Percentiles rank a stretch among this genome's conserved stretches.
Conservation (phyloP, 2,797 vertebrate genomes). For the Eospalax fontanierii region DNA sequence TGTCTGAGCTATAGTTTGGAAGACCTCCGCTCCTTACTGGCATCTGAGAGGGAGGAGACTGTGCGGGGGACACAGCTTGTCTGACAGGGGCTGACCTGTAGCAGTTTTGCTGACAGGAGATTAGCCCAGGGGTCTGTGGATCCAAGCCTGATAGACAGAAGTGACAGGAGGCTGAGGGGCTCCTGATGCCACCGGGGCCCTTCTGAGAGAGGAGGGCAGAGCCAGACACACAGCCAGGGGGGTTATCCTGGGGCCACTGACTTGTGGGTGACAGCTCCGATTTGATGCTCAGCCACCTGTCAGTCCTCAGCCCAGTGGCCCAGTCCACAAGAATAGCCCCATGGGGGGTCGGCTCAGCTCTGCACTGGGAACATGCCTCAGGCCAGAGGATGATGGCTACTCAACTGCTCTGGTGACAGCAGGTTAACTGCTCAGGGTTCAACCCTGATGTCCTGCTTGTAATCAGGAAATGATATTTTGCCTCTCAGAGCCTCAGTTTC, state of each 20-base stretch:
- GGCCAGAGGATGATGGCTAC: background rate
- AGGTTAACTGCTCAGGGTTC: background rate
- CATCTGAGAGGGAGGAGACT: background rate
- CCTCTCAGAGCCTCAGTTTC: conserved; percentile 10
- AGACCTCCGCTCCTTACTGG: background rate
- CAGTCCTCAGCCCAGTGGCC: background rate
- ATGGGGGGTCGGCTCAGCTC: background rate
- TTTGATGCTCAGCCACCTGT: background rate
- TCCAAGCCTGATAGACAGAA: conserved; percentile 77
- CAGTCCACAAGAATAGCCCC: background rate
- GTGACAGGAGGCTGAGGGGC: conserved; percentile 68
- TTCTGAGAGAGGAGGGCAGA: background rate
- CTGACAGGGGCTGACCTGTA: conserved; percentile 68
- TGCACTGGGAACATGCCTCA: too few relatives aligned
- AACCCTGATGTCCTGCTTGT: background rate
- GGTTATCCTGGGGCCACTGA: background rate
- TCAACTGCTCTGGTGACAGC: background rate
- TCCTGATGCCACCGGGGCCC: conserved; percentile 65
- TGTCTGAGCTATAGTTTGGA: background rate
- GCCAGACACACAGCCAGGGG: background rate
- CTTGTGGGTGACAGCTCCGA: background rate
- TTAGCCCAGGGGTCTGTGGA: conserved; percentile 14
- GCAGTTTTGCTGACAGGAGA: conserved; percentile 78
- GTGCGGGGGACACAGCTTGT: background rate
- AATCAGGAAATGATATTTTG: background rate